Conservation (phyloP, 2,797 vertebrate genomes). For the Florisuga fusca region DNA sequence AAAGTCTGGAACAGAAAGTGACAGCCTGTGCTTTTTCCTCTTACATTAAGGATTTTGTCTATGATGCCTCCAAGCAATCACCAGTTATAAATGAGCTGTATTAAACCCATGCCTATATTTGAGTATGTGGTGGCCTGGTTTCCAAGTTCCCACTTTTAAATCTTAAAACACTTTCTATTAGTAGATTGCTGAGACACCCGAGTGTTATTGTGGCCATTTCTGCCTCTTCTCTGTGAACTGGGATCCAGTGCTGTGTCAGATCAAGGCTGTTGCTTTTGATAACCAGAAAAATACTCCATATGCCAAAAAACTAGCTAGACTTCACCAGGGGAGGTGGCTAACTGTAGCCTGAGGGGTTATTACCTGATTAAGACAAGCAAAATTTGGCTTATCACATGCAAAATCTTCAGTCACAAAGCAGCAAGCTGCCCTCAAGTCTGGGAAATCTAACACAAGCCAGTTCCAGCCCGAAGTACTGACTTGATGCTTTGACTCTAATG, state of each 20-base stretch:
- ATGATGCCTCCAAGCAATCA: slow-evolving; percentile 46
- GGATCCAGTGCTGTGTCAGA: background rate
- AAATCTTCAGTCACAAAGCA: background rate
- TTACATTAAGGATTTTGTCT: slow-evolving; percentile 63
- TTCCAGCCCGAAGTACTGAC: background rate
- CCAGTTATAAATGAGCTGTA: slow-evolving; percentile 63
- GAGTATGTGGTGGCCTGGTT: slow-evolving; percentile 11
- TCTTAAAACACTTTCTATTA: slow-evolving; percentile 40
- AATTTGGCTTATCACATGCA: background rate
- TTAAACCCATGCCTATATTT: slow-evolving; percentile 35
- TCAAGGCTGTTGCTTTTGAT: background rate
- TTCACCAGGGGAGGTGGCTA: background rate
- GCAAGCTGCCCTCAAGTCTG: background rate
- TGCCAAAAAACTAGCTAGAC: background rate
- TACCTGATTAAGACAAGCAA: background rate
- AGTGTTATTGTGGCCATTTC: background rate
- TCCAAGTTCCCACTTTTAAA: slow-evolving; percentile 58
- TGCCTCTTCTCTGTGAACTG: background rate
- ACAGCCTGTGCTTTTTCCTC: slow-evolving; percentile 66
- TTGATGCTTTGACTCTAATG: background rate
- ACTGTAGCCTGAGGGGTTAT: background rate
- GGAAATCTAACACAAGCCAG: background rate
- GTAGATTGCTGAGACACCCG: slow-evolving; percentile 25
- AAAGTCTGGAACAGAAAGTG: slow-evolving; percentile 56
- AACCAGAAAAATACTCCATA: background rate